Evolutionary conservation across 2,797 vertebrate genomes (phyloP).

Genomic region (Natrix natrix): DNA sequence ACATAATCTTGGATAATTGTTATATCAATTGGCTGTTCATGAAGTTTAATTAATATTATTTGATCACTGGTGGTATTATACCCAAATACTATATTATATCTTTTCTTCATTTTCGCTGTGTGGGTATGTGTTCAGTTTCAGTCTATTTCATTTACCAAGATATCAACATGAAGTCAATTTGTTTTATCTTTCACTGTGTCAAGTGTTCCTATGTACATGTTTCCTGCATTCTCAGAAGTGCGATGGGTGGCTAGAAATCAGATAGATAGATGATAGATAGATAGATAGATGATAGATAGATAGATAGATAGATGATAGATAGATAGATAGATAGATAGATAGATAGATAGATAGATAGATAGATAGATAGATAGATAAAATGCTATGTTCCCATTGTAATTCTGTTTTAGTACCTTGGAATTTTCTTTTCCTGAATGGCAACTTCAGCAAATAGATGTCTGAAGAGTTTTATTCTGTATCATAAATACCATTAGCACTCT

Average conservation of each 20-base stretch:
- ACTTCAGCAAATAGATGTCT: not conserved
- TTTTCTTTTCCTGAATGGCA: not conserved
- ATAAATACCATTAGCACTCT: not conserved
- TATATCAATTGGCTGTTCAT: not conserved
- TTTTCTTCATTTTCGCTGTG: not conserved
- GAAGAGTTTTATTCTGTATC: not conserved
- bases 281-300: no score
- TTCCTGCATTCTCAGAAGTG: not conserved
- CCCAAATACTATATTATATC: not conserved
- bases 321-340: no score
- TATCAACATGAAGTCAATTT: not conserved
- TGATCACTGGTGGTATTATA: not conserved
- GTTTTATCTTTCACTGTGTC: not conserved
- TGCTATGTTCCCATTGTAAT: not conserved
- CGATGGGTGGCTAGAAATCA: not conserved
- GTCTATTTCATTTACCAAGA: not conserved
- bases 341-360: no score
- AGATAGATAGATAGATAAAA: not conserved
- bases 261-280: no score
- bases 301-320: no score
- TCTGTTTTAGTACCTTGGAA: not conserved
- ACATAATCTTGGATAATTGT: not conserved
- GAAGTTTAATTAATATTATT: not conserved
- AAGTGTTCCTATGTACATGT: not conserved
- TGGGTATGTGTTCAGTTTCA: not conserved